These are phyloP conservation scores for Chamaetylas fuelleborni DNA, from an alignment of 2,113 vertebrate genomes.

Conservation along the genomic window DNA sequence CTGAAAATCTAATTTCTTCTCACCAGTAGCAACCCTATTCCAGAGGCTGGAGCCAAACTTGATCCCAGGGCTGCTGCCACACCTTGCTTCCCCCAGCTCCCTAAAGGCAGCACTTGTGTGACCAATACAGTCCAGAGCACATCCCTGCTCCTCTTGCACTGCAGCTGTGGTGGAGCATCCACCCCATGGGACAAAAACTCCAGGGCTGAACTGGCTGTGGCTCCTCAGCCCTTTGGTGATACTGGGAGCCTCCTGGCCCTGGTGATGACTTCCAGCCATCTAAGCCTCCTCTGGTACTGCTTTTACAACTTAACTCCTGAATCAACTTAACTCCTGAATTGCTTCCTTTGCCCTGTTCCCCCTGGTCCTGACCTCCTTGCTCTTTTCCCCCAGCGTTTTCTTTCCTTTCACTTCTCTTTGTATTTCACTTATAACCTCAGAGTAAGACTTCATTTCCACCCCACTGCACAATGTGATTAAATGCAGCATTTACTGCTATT, in stretches of 20 bases:
- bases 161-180: neutral
- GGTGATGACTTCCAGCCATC: neutral
- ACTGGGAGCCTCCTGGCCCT: neutral
- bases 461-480: neutral
- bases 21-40: neutral
- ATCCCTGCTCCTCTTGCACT: neutral
- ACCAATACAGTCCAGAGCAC: neutral
- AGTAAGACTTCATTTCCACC: neutral
- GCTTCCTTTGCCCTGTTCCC: neutral
- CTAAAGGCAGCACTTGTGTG: rapidly evolving
- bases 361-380: neutral
- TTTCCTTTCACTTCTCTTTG: neutral
- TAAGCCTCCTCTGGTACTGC: neutral
- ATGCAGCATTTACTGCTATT: neutral
- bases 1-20: neutral
- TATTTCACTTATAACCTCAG: neutral
- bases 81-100: rapidly evolving
- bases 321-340: neutral
- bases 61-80: neutral
- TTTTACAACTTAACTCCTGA: neutral
- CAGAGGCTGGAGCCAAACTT: neutral
- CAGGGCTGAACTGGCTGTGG: neutral
- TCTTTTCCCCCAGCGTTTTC: neutral
- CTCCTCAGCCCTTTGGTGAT: neutral
- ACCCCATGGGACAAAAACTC: rapidly evolving